A percentile compares a stretch with the other conserved stretches of the same genome.
Conservation (phyloP, 2,113 vertebrate genomes). For the Strigops habroptila region DNA sequence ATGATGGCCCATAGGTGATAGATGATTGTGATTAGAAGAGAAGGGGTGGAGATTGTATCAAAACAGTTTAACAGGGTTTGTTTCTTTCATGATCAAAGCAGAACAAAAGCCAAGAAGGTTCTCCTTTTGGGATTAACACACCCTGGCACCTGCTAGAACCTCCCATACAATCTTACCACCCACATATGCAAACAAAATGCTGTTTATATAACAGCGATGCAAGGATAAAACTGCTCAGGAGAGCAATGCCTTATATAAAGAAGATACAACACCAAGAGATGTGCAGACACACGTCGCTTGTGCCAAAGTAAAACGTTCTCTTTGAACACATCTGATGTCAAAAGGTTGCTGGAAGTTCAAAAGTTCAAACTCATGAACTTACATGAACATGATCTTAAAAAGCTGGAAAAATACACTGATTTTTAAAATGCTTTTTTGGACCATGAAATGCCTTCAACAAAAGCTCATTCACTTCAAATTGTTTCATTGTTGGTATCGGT, state of each 20-base stretch:
- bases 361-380: not conserved
- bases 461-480: accelerated
- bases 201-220: not conserved
- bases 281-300: not conserved
- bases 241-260: not conserved
- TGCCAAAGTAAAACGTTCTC: not conserved
- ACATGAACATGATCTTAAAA: not conserved
- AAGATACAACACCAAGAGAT: not conserved
- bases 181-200: not conserved
- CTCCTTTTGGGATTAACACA: not conserved
- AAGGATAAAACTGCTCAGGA: not conserved
- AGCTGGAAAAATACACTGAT: not conserved
- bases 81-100: not conserved
- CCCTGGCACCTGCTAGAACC: not conserved
- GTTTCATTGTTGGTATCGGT: not conserved
- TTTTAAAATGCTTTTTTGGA: not conserved
- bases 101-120: not conserved
- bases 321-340: not conserved
- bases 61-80: not conserved
- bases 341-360: not conserved
- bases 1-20: not conserved
- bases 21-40: not conserved
- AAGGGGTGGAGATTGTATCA: not conserved
- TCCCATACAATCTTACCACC: not conserved
- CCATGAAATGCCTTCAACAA: not conserved